A percentile compares a stretch with the other conserved stretches of the same genome.
These are phyloP conservation scores for Trissolcus basalis DNA, from an alignment of 1,140 invertebrate species.

Conservation along the genomic window DNA sequence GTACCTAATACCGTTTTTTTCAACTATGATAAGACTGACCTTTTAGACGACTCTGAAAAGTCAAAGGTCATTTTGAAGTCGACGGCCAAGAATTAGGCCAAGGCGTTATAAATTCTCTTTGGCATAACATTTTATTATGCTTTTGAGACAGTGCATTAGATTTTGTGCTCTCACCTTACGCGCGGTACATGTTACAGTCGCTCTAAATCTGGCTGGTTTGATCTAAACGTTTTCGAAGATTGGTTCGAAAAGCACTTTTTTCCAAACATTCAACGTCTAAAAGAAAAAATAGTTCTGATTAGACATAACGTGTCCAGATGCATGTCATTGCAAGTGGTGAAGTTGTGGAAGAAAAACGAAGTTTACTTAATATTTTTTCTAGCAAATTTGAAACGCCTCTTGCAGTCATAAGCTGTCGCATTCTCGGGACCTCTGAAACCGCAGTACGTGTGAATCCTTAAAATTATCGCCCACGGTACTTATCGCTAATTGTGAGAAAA, in stretches of 20 bases:
- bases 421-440: conserved; percentile 11
- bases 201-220: conserved; percentile 66
- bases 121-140: conserved; percentile 10
- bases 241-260: conserved; percentile 63
- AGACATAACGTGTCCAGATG: conserved; percentile 19
- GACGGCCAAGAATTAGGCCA: no score
- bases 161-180: conserved; percentile 57
- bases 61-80: no score
- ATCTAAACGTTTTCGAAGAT: conserved; percentile 62
- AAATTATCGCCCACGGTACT: no score
- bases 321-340: background rate
- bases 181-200: conserved; percentile 62
- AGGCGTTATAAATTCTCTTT: background rate
- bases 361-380: conserved; percentile 16
- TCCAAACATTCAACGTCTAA: conserved; percentile 42
- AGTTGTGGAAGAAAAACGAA: conserved; percentile 13
- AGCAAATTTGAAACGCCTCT: conserved; percentile 13
- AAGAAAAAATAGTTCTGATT: conserved; percentile 42
- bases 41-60: no score
- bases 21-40: no score
- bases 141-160: conserved; percentile 21
- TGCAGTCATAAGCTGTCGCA: conserved; percentile 18
- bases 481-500: no score
- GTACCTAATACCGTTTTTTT: no score
- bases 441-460: no score